Evolutionary conservation across 2,113 vertebrate species (phyloP).

Genomic region (Vidua macroura): DNA sequence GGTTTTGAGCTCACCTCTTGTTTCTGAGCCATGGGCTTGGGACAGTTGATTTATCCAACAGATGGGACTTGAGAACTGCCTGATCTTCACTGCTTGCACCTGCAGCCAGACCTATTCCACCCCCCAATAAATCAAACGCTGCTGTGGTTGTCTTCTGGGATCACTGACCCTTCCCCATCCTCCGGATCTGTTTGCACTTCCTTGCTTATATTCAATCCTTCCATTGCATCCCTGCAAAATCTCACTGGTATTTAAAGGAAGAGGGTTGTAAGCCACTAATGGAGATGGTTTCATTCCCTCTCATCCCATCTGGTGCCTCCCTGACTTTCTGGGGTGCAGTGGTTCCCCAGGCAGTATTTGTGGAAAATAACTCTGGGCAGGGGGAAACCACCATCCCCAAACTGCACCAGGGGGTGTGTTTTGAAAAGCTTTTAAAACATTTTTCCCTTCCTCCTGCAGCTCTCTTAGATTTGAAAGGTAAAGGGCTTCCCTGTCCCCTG

Average conservation of each 20-base stretch:
- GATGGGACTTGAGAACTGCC: neutral
- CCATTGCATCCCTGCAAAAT: neutral
- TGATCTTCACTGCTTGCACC: neutral
- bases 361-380: neutral
- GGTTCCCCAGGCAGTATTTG: neutral
- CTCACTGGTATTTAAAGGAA: neutral
- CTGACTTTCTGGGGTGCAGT: neutral
- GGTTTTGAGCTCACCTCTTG: neutral
- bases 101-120: neutral
- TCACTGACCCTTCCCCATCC: neutral
- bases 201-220: slow-evolving; percentile 26
- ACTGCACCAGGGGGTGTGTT: neutral
- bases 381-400: neutral
- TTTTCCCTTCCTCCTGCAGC: neutral
- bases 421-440: neutral
- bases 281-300: neutral
- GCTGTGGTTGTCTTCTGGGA: neutral
- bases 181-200: neutral
- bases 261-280: neutral
- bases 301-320: neutral
- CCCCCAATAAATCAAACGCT: neutral
- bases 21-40: neutral
- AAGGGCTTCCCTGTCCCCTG: neutral
- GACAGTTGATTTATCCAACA: neutral
- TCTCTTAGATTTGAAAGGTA: neutral